Evolutionary conservation across 1,140 invertebrate genomes (phyloP).

Genomic region (Zaprionus tsacasi): DNA sequence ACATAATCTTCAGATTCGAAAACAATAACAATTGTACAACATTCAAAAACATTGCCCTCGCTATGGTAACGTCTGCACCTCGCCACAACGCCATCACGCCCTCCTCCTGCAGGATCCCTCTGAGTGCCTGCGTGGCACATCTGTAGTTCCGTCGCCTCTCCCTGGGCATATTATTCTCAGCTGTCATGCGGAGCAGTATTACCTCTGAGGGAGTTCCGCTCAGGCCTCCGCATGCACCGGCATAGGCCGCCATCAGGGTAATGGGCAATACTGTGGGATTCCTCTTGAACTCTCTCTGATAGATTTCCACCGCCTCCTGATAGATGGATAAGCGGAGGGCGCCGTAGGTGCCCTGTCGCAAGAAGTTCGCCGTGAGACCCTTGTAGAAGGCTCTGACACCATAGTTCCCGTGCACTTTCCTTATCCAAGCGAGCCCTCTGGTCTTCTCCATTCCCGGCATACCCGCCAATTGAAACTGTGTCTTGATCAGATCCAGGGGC

Average conservation of each 20-base stretch:
- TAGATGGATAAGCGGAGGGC: constrained; percentile 89
- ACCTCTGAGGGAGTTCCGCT: constrained; percentile 91
- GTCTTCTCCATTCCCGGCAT: constrained; percentile 28
- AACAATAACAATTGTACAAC: constrained; percentile 92
- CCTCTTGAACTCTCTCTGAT: not conserved
- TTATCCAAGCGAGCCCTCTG: constrained; percentile 49
- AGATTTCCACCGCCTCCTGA: constrained; percentile 51
- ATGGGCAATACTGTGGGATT: constrained; percentile 86
- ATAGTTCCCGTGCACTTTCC: constrained; percentile 36
- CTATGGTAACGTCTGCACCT: constrained; percentile 86
- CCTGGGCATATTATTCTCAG: constrained; percentile 89
- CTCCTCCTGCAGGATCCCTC: constrained; percentile 89
- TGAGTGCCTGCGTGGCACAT: constrained; percentile 90
- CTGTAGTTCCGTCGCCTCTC: constrained; percentile 90
- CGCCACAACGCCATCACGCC: constrained; percentile 89
- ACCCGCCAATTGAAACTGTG: constrained; percentile 51
- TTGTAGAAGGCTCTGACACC: constrained; percentile 52
- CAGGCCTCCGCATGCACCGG: constrained; percentile 88
- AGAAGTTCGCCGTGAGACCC: constrained; percentile 82
- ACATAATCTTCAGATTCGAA: constrained; percentile 53
- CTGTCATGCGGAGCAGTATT: constrained; percentile 90
- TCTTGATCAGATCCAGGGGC: constrained; percentile 64
- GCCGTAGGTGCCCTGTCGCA: constrained; percentile 90
- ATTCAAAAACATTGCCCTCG: constrained; percentile 90
- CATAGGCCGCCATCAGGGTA: constrained; percentile 81